Percentiles rank a stretch among this genome's conserved stretches.
Conservation (phyloP, 2,888 invertebrate species). For the Cheilosia impressa region DNA sequence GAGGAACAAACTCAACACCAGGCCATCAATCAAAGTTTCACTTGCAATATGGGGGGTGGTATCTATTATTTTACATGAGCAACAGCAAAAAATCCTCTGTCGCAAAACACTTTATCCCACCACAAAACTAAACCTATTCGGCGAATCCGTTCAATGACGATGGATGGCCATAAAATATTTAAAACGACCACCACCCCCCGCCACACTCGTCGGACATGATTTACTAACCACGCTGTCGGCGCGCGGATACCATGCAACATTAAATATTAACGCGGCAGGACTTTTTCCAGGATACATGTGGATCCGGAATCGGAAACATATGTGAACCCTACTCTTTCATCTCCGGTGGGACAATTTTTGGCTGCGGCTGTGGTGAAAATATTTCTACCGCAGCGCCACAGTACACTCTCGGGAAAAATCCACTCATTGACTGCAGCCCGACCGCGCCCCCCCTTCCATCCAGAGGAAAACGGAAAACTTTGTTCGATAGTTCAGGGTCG, state of each 20-base stretch:
- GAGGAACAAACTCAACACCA: slow-evolving; percentile 11
- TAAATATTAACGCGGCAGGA: slow-evolving; percentile 70
- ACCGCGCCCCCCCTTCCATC: not conserved
- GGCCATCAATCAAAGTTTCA: slow-evolving; percentile 58
- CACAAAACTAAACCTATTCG: slow-evolving; percentile 57
- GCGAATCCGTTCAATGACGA: slow-evolving; percentile 59
- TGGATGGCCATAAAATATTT: slow-evolving; percentile 62
- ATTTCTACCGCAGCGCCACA: slow-evolving; percentile 65
- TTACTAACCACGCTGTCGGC: slow-evolving; percentile 73
- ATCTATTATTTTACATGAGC: not conserved
- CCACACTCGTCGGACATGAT: slow-evolving; percentile 60
- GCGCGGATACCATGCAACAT: slow-evolving; percentile 63
- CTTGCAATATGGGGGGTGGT: slow-evolving; percentile 15
- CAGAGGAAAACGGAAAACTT: slow-evolving; percentile 26
- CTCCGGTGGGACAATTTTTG: slow-evolving; percentile 65
- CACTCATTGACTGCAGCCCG: not conserved
- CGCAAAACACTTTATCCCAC: slow-evolving; percentile 54
- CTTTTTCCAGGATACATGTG: slow-evolving; percentile 49
- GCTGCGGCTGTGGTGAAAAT: slow-evolving; percentile 64
- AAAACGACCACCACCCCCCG: slow-evolving; percentile 24
- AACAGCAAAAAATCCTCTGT: slow-evolving; percentile 35
- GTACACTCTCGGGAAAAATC: slow-evolving; percentile 47
- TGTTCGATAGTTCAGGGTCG: slow-evolving; percentile 72
- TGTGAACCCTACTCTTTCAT: slow-evolving; percentile 44
- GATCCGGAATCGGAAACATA: slow-evolving; percentile 45